Evolutionary conservation across 2,888 invertebrate genomes (phyloP).

Genomic region (Xiphydria camelus): DNA sequence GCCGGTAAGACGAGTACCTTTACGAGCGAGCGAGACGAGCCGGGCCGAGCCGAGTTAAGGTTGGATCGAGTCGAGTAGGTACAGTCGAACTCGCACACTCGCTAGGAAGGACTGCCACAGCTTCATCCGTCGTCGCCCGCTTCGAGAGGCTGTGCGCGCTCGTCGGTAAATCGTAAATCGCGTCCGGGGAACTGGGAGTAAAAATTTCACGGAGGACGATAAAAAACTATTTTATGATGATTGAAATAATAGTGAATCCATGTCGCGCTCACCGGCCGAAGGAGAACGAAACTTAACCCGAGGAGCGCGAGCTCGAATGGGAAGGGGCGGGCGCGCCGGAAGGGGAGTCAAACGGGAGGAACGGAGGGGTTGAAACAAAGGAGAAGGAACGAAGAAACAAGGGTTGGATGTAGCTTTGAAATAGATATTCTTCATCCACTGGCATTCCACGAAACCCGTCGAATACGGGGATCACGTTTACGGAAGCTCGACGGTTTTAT

Average conservation of each 20-base stretch:
- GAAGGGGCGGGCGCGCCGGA: too few relatives aligned
- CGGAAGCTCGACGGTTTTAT: too few relatives aligned
- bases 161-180: too few relatives aligned
- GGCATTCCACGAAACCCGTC: conserved; percentile 22
- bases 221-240: conserved; percentile 20
- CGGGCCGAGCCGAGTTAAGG: conserved; percentile 1
- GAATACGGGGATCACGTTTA: conserved; percentile 18
- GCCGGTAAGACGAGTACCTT: conserved; percentile 16
- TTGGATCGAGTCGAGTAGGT: too few relatives aligned
- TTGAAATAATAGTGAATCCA: conserved; percentile 21
- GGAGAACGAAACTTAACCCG: too few relatives aligned
- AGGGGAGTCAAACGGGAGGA: too few relatives aligned
- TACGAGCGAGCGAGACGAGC: not conserved
- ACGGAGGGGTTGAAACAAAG: conserved; percentile 1
- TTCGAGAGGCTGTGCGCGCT: too few relatives aligned
- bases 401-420: conserved; percentile 18
- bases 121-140: too few relatives aligned
- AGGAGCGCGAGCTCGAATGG: too few relatives aligned
- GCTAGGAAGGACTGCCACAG: too few relatives aligned
- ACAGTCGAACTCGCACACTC: too few relatives aligned
- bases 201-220: conserved; percentile 14
- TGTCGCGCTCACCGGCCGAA: not conserved
- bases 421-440: conserved; percentile 26
- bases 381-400: conserved; percentile 5
- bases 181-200: too few relatives aligned